Base-by-base conservation (phyloP, 2,888 invertebrate species). In the Megaustenia siamemsis region DNA sequence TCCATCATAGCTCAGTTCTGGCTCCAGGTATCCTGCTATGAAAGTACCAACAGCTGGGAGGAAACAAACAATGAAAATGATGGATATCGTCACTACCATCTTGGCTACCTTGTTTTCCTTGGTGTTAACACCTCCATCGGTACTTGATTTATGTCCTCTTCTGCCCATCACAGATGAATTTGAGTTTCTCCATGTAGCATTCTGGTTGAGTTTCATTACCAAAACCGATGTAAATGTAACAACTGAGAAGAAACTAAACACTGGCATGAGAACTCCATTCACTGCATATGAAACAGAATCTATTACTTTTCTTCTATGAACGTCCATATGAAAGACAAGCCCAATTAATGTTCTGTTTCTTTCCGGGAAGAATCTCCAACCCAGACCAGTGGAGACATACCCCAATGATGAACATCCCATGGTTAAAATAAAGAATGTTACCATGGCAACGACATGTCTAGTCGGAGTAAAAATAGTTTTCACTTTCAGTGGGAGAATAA, bases 401-500 rank as follows among this genome's bases (percentile, higher is more conserved):
- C 15, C 45, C 8, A 69, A 12, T 24, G 49, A 3, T 1, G 38
- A n/a, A 21, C 53, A 49, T 4, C n/a, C 43, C 3, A 75, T 3
- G 0, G 53, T 75, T n/a, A 82, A 35, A 28, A 60, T 21, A 32
- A 56, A 82, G 4, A 82, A 15, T 4, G 24, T 4, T 32, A 63
- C 28, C 10, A 82, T 56, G 6, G n/a, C n/a, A 2, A 60, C 10
- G 18, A 43, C 21, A 21, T 38, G 45, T 18, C 43, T 32, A 6
- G 3, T 60, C 12, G 15, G 15, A 0, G 71, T 82, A 60, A 82
- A 73, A 2, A 82, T 40, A 24, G 40, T 60, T 60, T 63, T 71
- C 10, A 82, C 75, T 69, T 82, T 73, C 28, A 82, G n/a, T 5
- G 82, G 82, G 1, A 43, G 18, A 35, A 49, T 38, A 43, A 82